phyloP scores from a whole-genome alignment of 2,888 invertebrate genomes.

The Cataglyphis cursor region DNA sequence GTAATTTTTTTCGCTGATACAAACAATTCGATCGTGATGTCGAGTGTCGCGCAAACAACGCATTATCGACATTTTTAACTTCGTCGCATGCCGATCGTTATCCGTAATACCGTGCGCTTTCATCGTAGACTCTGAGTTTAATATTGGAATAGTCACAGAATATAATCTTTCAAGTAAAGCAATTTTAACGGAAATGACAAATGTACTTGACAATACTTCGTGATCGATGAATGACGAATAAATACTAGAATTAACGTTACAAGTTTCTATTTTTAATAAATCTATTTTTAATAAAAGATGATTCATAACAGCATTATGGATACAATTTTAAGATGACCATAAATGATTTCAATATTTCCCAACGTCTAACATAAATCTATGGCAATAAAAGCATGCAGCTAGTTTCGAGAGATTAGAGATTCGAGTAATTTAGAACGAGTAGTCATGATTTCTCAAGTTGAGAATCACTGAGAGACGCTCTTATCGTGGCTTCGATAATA shows the following conservation, averaged over 20 bases:
- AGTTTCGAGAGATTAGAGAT: not conserved
- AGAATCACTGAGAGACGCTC: not conserved
- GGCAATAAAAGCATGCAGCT: not conserved
- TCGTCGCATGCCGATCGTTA: constrained; percentile 7
- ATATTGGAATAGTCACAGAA: constrained; percentile 9
- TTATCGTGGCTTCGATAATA: constrained; percentile 25
- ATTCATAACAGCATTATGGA: not conserved
- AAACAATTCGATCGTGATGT: constrained; percentile 11
- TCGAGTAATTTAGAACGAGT: not conserved
- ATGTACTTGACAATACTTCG: not conserved
- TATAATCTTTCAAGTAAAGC: not conserved
- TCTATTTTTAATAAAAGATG: not conserved
- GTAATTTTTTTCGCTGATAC: not conserved
- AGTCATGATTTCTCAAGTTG: constrained; percentile 11
- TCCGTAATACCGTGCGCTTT: not conserved
- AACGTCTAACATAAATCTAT: not conserved
- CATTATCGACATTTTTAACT: constrained; percentile 16
- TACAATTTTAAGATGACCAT: not conserved
- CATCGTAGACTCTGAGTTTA: not conserved
- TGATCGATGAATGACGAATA: constrained; percentile 6
- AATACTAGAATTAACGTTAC: not conserved
- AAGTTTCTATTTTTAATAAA: not conserved
- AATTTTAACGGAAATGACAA: not conserved
- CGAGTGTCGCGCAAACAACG: not conserved
- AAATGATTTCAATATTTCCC: not conserved